Conservation (phyloP, 1,140 invertebrate species). For the Periplaneta americana region DNA sequence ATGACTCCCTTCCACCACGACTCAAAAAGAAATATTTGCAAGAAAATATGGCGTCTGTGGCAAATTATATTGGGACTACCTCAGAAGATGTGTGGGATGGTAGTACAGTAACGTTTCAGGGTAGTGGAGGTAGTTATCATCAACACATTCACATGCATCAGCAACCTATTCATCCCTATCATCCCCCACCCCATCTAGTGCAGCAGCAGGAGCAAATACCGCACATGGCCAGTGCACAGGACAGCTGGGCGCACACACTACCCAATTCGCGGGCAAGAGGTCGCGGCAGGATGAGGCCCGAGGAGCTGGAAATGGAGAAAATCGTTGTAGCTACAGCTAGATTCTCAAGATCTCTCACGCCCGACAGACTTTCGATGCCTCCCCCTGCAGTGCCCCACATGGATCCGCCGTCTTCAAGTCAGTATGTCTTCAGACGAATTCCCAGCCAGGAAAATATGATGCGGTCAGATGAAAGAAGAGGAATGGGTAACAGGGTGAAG, state of each 20-base stretch:
- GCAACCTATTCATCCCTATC: not conserved
- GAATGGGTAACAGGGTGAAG: not conserved
- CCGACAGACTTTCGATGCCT: slow-evolving; percentile 33
- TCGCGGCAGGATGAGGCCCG: slow-evolving; percentile 42
- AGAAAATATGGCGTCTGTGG: slow-evolving; percentile 37
- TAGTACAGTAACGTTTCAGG: slow-evolving; percentile 42
- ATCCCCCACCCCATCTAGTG: not conserved
- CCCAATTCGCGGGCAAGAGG: slow-evolving; percentile 39
- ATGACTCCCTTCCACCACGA: slow-evolving; percentile 46
- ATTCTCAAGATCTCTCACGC: slow-evolving; percentile 42
- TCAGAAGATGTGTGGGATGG: slow-evolving; percentile 45
- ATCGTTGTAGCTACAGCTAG: slow-evolving; percentile 13
- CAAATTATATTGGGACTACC: slow-evolving; percentile 29
- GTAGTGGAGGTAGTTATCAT: slow-evolving; percentile 12
- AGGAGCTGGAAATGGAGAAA: slow-evolving; percentile 34
- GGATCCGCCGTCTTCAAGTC: not conserved
- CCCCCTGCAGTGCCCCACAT: not conserved
- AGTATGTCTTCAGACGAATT: not conserved
- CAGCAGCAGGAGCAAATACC: not conserved
- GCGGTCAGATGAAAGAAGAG: not conserved
- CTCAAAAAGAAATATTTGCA: slow-evolving; percentile 44
- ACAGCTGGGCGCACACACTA: slow-evolving; percentile 43
- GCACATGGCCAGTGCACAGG: slow-evolving; percentile 22
- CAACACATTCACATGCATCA: not conserved
- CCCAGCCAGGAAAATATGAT: not conserved